These are phyloP conservation scores for Conus betulinus DNA, from an alignment of 1,140 invertebrate genomes.

Conservation along the genomic window DNA sequence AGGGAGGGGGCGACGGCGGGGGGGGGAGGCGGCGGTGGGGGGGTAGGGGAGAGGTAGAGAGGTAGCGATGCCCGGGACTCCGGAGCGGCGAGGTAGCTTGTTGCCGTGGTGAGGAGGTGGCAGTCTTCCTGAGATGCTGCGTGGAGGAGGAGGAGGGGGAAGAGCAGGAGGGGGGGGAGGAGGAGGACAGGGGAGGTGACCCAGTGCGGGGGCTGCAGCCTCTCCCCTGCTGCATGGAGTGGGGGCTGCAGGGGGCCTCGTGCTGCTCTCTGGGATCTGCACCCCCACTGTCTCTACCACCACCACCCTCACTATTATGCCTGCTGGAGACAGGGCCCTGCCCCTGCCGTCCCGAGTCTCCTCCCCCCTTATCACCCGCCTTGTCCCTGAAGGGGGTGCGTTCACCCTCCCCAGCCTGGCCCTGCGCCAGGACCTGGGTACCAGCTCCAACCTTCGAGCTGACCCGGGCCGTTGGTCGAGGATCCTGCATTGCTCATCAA, in stretches of 20 bases:
- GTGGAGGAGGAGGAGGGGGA: neutral
- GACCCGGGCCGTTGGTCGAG: neutral
- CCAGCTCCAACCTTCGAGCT: no score
- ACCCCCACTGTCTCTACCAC: neutral
- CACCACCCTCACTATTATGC: neutral
- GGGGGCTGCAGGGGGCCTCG: neutral
- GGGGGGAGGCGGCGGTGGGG: slow-evolving; percentile 25
- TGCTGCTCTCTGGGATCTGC: neutral
- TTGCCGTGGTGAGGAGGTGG: slow-evolving; percentile 5
- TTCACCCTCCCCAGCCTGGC: no score
- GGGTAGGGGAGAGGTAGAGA: slow-evolving; percentile 11
- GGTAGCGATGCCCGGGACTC: slow-evolving; percentile 35
- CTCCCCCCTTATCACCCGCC: neutral
- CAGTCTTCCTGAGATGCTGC: slow-evolving; percentile 33
- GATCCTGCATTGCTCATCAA: neutral
- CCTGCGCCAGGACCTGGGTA: neutral
- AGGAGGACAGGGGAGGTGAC: neutral
- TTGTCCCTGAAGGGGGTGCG: no score
- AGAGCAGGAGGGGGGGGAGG: neutral
- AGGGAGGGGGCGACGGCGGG: slow-evolving; percentile 17
- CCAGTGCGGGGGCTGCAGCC: neutral
- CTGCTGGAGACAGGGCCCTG: neutral
- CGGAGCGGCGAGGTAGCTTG: slow-evolving; percentile 32
- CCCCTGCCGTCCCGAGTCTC: neutral
- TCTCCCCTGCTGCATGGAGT: neutral